Base-by-base conservation (phyloP, 2,113 vertebrate genomes). In the Ageneiosus marmoratus region DNA sequence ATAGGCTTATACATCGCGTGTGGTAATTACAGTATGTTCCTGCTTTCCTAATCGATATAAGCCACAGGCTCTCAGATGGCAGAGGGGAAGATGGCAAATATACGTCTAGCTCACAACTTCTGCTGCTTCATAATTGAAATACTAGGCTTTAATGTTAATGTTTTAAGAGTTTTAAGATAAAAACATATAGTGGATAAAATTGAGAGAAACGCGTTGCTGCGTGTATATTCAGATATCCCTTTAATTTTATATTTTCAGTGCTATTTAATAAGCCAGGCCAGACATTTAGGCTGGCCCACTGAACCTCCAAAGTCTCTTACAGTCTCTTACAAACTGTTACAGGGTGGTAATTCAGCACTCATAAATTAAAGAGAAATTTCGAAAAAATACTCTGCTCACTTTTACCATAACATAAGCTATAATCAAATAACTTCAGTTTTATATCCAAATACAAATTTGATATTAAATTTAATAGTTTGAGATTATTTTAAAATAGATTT, bases 11-110 rank as follows among this genome's bases (percentile, higher is more conserved):
- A 51, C 50, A 29, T 29, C 22, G 58, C 41, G 50, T 67, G 74
- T 67, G 74, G 48, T 79, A 84, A 84, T 79, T 73, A 79, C 76
- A 79, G 41, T 84, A 70, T 56, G 83, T 67, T 53, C 76, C 76
- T 62, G 53, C 32, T 84, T 58, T 9, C 18, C 51, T 79, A 41
- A 84, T 84, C 65, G 67, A 84, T 84, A 77, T 20, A 50, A 53
- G 18, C 76, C 56, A 79, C 82, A 60, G 53, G 75, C 37, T 48
- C 80, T 46, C 65, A 73, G 51, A 79, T 62, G 56, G 50, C 29
- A 13, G 72, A 62, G 41, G 62, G 32, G 20, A 22, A 24, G 70
- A 63, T 10, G 51, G n/a, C 44, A 70, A 75, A 50, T 79, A 56
- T 67, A 70, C 22, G 41, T 50, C 76, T 79, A 29, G 37, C 10